Conservation (phyloP, 2,113 vertebrate species). For the Pterocles burchelli region DNA sequence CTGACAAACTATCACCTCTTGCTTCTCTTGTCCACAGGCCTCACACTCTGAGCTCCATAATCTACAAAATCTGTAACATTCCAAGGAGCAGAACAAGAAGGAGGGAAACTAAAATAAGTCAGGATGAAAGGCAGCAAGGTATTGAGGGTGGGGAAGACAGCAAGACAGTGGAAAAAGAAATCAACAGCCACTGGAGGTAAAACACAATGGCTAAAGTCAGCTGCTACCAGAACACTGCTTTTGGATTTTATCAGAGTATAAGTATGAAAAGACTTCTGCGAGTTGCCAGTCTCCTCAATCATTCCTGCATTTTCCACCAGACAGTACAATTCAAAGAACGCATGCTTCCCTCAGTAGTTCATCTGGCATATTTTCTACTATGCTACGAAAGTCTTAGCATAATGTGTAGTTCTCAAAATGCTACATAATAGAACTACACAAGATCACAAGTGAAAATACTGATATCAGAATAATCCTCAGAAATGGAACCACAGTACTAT, state of each 20-base stretch:
- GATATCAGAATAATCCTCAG: neutral
- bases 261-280: neutral
- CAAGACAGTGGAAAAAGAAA: neutral
- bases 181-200: neutral
- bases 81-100: neutral
- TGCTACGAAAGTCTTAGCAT: neutral
- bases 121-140: neutral
- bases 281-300: neutral
- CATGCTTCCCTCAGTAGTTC: neutral
- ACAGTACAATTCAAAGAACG: neutral
- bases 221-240: neutral
- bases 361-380: neutral
- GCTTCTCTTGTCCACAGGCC: neutral
- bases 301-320: neutral
- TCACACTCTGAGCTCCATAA: neutral
- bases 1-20: neutral
- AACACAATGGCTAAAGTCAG: neutral
- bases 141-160: neutral
- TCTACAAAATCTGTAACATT: rapidly evolving
- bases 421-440: neutral
- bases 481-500: neutral
- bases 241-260: neutral
- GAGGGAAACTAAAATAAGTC: neutral
- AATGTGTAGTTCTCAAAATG: neutral
- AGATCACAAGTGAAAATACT: neutral